phyloP scores from a whole-genome alignment of 2,797 vertebrate species.

The Thunnus albacares region DNA sequence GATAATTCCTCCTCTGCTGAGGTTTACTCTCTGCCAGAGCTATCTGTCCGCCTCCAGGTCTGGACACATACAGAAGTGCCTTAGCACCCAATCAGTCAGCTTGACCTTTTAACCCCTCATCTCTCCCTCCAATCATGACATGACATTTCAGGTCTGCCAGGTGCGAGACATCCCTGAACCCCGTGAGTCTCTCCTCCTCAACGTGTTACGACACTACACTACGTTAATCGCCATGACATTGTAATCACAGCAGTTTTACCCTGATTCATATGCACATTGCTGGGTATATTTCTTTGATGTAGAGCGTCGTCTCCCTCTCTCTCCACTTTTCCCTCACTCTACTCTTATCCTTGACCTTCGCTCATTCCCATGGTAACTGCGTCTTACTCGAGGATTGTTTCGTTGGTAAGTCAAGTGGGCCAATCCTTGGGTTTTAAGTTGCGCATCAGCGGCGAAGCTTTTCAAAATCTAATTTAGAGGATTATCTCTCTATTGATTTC shows the following conservation, averaged over 20 bases:
- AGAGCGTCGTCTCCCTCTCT: conserved; percentile 39
- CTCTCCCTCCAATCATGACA: conserved; percentile 66
- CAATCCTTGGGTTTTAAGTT: conserved; percentile 78
- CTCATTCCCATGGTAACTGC: conserved; percentile 80
- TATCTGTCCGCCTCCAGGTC: conserved; percentile 53
- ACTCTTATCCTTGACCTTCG: conserved; percentile 81
- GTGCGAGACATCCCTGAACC: conserved; percentile 62
- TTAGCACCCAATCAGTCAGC: conserved; percentile 69
- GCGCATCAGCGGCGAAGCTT: conserved; percentile 73
- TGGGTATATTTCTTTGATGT: conserved; percentile 64
- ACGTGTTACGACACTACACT: conserved; percentile 41
- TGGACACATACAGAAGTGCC: conserved; percentile 44
- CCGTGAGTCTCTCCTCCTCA: conserved; percentile 4
- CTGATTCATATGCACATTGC: conserved; percentile 69
- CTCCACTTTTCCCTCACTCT: conserved; percentile 49
- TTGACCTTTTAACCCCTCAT: conserved; percentile 77
- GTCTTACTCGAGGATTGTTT: conserved; percentile 74
- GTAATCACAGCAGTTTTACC: conserved; percentile 67
- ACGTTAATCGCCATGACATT: conserved; percentile 73
- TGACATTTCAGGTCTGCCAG: conserved; percentile 78
- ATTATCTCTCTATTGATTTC: conserved; percentile 89
- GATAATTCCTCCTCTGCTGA: conserved; percentile 61
- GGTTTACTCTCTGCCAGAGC: conserved; percentile 63
- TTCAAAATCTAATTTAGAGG: conserved; percentile 87
- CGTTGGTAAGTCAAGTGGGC: conserved; percentile 81